Base-by-base conservation (phyloP, 2,888 invertebrate genomes). In the Torymus tubicola region DNA sequence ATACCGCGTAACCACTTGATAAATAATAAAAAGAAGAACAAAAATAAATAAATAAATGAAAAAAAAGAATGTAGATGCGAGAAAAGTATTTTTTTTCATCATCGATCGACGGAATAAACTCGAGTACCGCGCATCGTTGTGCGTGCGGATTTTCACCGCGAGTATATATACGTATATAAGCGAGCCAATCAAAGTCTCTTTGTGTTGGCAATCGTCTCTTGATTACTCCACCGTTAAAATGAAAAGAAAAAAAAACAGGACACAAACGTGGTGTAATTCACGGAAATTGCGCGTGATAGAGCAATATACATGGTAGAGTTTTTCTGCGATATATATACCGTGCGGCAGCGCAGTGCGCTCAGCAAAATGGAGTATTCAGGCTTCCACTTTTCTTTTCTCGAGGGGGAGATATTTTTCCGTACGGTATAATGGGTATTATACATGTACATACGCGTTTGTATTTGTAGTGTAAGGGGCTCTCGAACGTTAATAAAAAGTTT, bases 101-200 rank as follows among this genome's bases (percentile, higher is more conserved):
- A 79, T 79, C 70, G 73, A 81, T 73, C 53, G 74, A 68, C 53
- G 31, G n/a, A n/a, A n/a, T n/a, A n/a, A n/a, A n/a, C n/a, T 70
- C 70, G n/a, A 78, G 74, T 64, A 70, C n/a, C n/a, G 74, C 74
- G 73, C 14, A 58, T 70, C 65, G 70, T 65, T 78, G 74, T 68
- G n/a, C n/a, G n/a, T n/a, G n/a, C n/a, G 52, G 18, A 21, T n/a
- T 61, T 68, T 24, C 31, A 21, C 13, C 42, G 87, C 85, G 85
- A 83, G 83, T 84, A 83, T 82, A 83, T 82, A 21, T 2, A 2
- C 21, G 21, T 21, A 83, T 84, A 86, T 87, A 88, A 90, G 86
- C 87, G 87, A 88, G 87, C 88, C 90, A 89, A 90, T 90, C 90
- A 90, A 85, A 83, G 75, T 72, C 84, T 85, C 87, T 90, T 89